Evolutionary conservation across 37 sponge, comb jelly and placozoan genomes (phyloP), one percentile per base, ranked within the genome.

Genomic region (Dysidea cf. avara): DNA sequence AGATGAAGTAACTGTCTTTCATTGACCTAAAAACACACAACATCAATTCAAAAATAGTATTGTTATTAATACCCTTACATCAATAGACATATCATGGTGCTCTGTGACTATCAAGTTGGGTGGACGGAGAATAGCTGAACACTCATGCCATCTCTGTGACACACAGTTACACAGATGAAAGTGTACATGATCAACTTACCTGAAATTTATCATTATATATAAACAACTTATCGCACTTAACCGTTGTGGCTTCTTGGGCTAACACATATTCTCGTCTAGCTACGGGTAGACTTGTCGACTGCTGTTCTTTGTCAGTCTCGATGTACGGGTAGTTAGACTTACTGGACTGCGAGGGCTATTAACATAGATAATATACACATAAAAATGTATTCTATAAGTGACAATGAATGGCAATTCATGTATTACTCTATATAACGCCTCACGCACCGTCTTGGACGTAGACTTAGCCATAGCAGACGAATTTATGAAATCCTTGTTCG

Each of bases 121-220:
- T 29, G 82, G 73, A 5, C 72, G 31, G 25, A 90, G 57, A 0
- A 72, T 46, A 12, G 81, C 76, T 6, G 63, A 22, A 51, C 91
- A 81, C 39, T 85, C 86, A 56, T 85, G 91, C 91, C 91, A 90
- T 11, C 70, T 80, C 86, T 88, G 53, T 17, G 72, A 20, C 7
- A 31, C 4, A 67, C 28, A 51, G 3, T 20, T 22, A 16, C 37
- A 55, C 38, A 25, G 39, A 68, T 47, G 33, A 48, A 49, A 3
- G 21, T 37, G 40, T 20, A 26, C 31, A 28, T 69, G 28, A 1
- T 43, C 7, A 32, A 55, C 81, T 38, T 38, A 87, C 88, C 74
- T 81, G 67, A 46, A 30, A 90, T 29, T 71, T 74, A 6, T 25
- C 46, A 56, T 74, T 91, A 84, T 83, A 91, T 13, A 86, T 83